phyloP scores from a whole-genome alignment of 2,888 invertebrate species.

The Sphecodes monilicornis region DNA sequence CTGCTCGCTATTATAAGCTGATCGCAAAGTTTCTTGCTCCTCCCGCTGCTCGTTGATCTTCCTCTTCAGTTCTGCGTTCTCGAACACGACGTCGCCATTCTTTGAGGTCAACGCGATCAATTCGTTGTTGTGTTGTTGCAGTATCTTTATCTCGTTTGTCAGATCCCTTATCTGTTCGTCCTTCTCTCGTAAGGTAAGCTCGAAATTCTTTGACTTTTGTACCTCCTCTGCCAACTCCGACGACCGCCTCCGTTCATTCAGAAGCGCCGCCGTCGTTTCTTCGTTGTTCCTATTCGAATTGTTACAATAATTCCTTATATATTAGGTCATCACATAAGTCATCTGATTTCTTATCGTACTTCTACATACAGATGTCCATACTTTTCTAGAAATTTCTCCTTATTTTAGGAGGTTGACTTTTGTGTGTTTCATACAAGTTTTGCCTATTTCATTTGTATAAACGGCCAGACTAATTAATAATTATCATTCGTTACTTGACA shows the following conservation, averaged over 20 bases:
- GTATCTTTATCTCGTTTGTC: slow-evolving; percentile 75
- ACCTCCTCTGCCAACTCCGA: slow-evolving; percentile 75
- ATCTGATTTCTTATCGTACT: too few relatives aligned
- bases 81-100: slow-evolving; percentile 76
- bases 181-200: slow-evolving; percentile 74
- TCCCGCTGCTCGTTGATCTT: slow-evolving; percentile 75
- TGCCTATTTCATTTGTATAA: too few relatives aligned
- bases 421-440: too few relatives aligned
- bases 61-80: slow-evolving; percentile 78
- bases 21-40: slow-evolving; percentile 75
- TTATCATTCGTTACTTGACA: too few relatives aligned
- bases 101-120: slow-evolving; percentile 77
- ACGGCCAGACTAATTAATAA: too few relatives aligned
- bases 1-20: slow-evolving; percentile 76
- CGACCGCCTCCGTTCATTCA: slow-evolving; percentile 74
- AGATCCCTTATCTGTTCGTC: slow-evolving; percentile 79
- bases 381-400: too few relatives aligned
- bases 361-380: too few relatives aligned
- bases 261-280: slow-evolving; percentile 70
- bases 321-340: not conserved
- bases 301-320: not conserved
- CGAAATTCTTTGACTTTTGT: slow-evolving; percentile 69
- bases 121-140: slow-evolving; percentile 81
- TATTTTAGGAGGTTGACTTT: too few relatives aligned
- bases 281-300: slow-evolving; percentile 72